phyloP scores from a whole-genome alignment of 2,113 vertebrate genomes.

The Megaceryle maxima region DNA sequence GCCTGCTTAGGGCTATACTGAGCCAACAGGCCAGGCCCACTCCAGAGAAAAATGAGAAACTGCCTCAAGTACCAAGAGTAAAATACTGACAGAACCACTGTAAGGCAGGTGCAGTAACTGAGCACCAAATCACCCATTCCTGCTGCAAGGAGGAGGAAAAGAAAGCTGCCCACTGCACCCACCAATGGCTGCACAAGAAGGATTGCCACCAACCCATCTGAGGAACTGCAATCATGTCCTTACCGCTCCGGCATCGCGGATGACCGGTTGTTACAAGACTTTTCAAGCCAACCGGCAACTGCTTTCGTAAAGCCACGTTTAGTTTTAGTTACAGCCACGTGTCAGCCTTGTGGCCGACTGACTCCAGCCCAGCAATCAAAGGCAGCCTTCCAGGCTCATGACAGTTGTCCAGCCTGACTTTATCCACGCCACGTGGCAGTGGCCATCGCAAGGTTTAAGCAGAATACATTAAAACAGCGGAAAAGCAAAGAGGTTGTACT shows the following conservation, averaged over 20 bases:
- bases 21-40: neutral
- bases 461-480: neutral
- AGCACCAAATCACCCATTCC: neutral
- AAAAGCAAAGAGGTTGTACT: neutral
- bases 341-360: neutral
- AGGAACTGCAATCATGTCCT: neutral
- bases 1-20: neutral
- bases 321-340: neutral
- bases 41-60: neutral
- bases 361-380: neutral
- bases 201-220: neutral
- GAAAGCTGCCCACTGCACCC: neutral
- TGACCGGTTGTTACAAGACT: neutral
- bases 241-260: neutral
- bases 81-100: rapidly evolving
- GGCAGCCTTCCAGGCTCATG: neutral
- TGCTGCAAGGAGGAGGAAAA: neutral
- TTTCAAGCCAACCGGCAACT: neutral
- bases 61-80: neutral
- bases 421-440: neutral
- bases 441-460: neutral
- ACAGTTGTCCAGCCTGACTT: neutral
- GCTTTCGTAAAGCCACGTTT: neutral
- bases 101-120: rapidly evolving
- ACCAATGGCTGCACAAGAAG: neutral